phyloP scores from a whole-genome alignment of 2,113 vertebrate genomes.

The Salvator merianae region DNA sequence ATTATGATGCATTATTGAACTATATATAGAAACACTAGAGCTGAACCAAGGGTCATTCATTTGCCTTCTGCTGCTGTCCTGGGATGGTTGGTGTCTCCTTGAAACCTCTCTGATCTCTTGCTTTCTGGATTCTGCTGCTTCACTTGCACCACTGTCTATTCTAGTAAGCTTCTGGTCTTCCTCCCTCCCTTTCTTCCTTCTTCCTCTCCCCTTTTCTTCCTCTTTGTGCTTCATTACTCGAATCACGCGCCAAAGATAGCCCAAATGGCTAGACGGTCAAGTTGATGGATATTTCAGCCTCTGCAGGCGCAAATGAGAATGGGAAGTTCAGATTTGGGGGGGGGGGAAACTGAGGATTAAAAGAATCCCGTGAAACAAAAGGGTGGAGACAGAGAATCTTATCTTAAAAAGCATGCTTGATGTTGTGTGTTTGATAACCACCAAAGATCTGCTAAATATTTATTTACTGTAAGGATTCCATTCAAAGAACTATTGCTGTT shows the following conservation, averaged over 20 bases:
- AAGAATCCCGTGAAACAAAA: too few species aligned
- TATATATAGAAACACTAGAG: slow-evolving; percentile 18
- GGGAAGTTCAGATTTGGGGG: neutral
- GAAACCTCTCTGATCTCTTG: neutral
- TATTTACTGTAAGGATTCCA: too few species aligned
- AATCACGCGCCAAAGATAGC: neutral
- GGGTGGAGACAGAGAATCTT: too few species aligned
- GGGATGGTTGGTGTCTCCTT: slow-evolving; percentile 9
- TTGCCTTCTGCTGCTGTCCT: neutral
- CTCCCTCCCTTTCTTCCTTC: neutral
- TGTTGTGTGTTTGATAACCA: neutral
- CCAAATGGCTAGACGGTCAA: neutral
- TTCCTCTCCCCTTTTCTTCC: neutral
- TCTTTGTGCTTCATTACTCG: neutral
- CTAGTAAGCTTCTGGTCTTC: slow-evolving; percentile 1
- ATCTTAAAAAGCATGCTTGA: too few species aligned
- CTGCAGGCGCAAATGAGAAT: neutral
- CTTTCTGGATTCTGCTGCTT: neutral
- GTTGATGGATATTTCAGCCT: neutral
- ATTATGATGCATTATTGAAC: neutral
- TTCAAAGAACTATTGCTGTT: neutral
- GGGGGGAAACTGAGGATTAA: too few species aligned
- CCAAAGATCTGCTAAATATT: neutral
- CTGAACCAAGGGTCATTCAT: neutral
- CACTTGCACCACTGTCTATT: neutral